phyloP scores from a whole-genome alignment of 2,797 vertebrate species.

The Rhinophrynus dorsalis region DNA sequence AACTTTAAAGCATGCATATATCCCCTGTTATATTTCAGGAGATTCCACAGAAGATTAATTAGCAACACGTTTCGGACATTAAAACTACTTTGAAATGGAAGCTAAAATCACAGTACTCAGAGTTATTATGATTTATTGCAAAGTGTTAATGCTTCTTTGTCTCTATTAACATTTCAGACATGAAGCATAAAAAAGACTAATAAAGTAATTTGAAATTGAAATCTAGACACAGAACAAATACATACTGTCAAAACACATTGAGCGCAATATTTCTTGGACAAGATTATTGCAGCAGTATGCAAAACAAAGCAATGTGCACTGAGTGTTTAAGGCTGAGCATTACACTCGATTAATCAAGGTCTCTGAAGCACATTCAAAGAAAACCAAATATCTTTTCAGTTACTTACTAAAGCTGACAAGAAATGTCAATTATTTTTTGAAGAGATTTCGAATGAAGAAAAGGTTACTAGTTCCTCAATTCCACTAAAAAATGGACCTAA shows the following conservation, averaged over 20 bases:
- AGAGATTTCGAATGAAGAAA: not conserved
- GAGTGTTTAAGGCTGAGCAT: not conserved
- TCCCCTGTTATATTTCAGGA: no score
- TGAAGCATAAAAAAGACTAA: not conserved
- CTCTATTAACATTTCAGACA: conserved; percentile 6
- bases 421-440: conserved; percentile 8
- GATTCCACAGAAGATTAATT: no score
- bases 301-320: not conserved
- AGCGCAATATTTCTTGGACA: not conserved
- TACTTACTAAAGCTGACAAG: not conserved
- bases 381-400: conserved; percentile 1
- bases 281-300: not conserved
- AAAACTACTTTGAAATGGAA: not conserved
- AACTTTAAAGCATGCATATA: no score
- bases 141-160: not conserved
- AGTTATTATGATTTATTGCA: not conserved
- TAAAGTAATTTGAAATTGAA: conserved; percentile 2
- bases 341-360: not conserved
- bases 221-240: not conserved
- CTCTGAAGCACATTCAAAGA: not conserved
- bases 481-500: not conserved
- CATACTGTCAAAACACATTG: not conserved
- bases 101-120: not conserved
- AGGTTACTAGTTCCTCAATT: not conserved
- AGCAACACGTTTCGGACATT: no score